A percentile compares a stretch with the other conserved stretches of the same genome.
phyloP scores from a whole-genome alignment of 2,113 vertebrate genomes.

The Apeltes quadracus region DNA sequence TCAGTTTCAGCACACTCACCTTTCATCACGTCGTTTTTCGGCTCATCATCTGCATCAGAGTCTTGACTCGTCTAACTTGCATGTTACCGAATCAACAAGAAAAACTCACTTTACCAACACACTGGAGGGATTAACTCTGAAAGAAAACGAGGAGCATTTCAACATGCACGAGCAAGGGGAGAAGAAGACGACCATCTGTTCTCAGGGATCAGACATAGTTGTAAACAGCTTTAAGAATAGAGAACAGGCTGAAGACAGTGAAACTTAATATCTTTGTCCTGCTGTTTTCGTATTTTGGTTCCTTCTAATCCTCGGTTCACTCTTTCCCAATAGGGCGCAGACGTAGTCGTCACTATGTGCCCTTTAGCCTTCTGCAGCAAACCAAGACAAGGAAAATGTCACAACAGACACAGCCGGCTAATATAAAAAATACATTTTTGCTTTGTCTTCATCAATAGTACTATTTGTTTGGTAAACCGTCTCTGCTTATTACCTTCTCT shows the following conservation, averaged over 20 bases:
- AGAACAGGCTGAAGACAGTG: constrained; percentile 56
- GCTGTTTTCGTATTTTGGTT: constrained; percentile 44
- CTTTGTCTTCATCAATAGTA: background rate
- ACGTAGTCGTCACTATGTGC: constrained; percentile 13
- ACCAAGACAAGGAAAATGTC: fast-evolving
- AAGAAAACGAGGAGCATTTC: constrained; percentile 13
- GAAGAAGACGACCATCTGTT: constrained; percentile 64
- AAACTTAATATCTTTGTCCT: constrained; percentile 60
- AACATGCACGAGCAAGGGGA: constrained; percentile 35
- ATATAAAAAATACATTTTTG: background rate
- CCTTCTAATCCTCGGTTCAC: constrained; percentile 28
- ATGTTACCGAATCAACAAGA: background rate
- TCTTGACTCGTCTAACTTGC: background rate
- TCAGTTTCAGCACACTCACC: constrained; percentile 31
- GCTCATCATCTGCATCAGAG: background rate
- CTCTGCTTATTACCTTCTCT: constrained; percentile 4
- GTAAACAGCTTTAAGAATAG: constrained; percentile 72
- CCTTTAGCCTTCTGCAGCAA: constrained; percentile 35
- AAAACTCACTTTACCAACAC: constrained; percentile 22
- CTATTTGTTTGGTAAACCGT: background rate
- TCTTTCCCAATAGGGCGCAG: constrained; percentile 7
- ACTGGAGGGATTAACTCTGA: background rate
- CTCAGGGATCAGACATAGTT: constrained; percentile 51
- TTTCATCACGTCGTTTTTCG: background rate
- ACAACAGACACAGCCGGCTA: background rate